Evolutionary conservation across 2,797 vertebrate species (phyloP).

Genomic region (Anomalospiza imberbis): DNA sequence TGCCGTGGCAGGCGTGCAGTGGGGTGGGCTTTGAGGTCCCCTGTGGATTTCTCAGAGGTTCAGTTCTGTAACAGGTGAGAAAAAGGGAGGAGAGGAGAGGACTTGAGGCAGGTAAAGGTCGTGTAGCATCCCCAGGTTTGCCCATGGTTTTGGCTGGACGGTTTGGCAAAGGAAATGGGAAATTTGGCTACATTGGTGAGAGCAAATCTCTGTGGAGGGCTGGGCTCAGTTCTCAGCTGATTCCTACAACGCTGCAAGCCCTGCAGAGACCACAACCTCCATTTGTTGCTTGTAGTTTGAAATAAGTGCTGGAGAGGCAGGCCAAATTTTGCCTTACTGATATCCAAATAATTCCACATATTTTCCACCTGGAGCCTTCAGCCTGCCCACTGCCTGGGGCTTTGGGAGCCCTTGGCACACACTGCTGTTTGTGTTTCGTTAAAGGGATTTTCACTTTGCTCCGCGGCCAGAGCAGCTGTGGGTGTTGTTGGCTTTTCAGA

Average conservation of each 20-base stretch:
- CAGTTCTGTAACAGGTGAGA: neutral
- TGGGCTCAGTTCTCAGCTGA: neutral
- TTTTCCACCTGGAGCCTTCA: constrained; percentile 35
- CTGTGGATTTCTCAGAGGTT: neutral
- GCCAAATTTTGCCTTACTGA: neutral
- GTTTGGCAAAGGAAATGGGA: neutral
- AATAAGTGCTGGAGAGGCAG: neutral
- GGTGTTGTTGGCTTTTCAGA: neutral
- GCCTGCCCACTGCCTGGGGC: neutral
- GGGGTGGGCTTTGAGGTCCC: neutral
- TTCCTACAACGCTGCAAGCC: neutral
- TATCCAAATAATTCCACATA: constrained; percentile 13
- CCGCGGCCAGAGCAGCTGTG: neutral
- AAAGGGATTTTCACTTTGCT: neutral
- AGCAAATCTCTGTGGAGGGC: rapidly evolving
- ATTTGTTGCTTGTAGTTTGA: neutral
- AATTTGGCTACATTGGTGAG: neutral
- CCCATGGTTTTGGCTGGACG: neutral
- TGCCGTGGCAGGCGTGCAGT: neutral
- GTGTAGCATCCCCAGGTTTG: neutral
- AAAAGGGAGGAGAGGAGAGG: neutral
- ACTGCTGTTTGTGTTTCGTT: neutral
- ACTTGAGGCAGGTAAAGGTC: neutral
- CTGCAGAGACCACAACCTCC: neutral
- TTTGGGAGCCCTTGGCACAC: neutral